Base-by-base conservation (phyloP, 2,888 invertebrate genomes). In the Aspidiotus rigidus region DNA sequence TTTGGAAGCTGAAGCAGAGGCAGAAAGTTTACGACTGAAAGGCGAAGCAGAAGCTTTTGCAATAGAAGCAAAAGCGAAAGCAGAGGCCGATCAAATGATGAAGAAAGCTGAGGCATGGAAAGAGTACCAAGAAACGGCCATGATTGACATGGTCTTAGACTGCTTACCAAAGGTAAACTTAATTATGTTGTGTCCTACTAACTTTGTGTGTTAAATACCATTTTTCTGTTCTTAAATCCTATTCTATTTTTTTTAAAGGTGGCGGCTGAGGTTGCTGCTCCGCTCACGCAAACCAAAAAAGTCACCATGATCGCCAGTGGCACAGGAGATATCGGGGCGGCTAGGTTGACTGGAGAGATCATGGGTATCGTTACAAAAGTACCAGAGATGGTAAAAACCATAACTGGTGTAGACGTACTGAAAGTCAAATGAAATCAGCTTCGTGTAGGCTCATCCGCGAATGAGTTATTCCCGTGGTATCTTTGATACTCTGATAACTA, bases 51-150 rank as follows among this genome's bases (percentile, higher is more conserved):
- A 88, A 79, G 96, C 97, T 0, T 95, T 85, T 78, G 93, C 97
- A 39, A 90, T 97, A 76, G 88, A 91, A 75, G 94, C 93, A 0
- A 94, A 93, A 79, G 97, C 96, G 0, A 90, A 86, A 74, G 97
- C 97, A 2, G 97, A 98, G 77, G 94, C 96, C 0, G 94, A 93
- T 78, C 96, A 96, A 80, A 95, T 97, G 93, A 85, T 90, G 1
- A 93, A 93, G 81, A 98, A 97, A 77, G 97, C 96, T 0, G 95
- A 95, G 75, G 97, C 98, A 15, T 97, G 90, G 88, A 90, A 89
- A 77, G 94, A 96, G 77, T 98, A 97, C 79, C 91, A 94, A 74
- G 93, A 90, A 64, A 94, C 95, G 44, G 94, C 95, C 11, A 91
- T 94, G 88, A 86, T 93, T 71, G 96, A 97, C 77, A 97, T 98